These are phyloP conservation scores for Bellardia bayeri DNA, from an alignment of 2,888 invertebrate genomes.

Conservation along the genomic window DNA sequence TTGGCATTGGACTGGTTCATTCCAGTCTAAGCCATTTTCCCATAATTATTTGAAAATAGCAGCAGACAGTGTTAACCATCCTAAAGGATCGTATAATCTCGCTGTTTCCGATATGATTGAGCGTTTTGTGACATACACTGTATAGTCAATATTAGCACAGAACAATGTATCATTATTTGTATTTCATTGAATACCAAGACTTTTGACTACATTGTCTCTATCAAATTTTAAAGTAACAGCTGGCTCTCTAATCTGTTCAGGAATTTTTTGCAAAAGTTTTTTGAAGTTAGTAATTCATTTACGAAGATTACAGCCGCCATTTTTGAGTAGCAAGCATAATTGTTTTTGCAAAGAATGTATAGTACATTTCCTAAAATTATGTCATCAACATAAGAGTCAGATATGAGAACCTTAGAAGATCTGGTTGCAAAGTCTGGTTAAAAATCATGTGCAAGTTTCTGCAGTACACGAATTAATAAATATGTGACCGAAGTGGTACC, in stretches of 20 bases:
- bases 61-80: constrained; percentile 2
- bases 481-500: constrained; percentile 54
- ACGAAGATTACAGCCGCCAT: constrained; percentile 39
- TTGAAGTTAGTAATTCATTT: constrained; percentile 38
- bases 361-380: constrained; percentile 56
- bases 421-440: constrained; percentile 14
- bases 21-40: constrained; percentile 36
- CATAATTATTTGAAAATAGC: constrained; percentile 22
- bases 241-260: constrained; percentile 26
- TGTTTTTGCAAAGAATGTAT: constrained; percentile 22
- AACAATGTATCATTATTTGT: not conserved
- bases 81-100: constrained; percentile 4
- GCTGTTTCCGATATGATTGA: constrained; percentile 6
- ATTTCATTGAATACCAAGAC: not conserved
- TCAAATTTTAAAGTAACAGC: constrained; percentile 16
- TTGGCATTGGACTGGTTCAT: not conserved
- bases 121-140: not conserved
- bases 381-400: constrained; percentile 59
- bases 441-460: constrained; percentile 54
- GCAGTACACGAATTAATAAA: constrained; percentile 55
- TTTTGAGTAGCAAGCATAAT: constrained; percentile 33
- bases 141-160: not conserved
- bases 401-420: constrained; percentile 34
- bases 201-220: not conserved
- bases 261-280: constrained; percentile 31